Evolutionary conservation across 2,888 invertebrate species (phyloP).

Genomic region (Adelognathus sp.): DNA sequence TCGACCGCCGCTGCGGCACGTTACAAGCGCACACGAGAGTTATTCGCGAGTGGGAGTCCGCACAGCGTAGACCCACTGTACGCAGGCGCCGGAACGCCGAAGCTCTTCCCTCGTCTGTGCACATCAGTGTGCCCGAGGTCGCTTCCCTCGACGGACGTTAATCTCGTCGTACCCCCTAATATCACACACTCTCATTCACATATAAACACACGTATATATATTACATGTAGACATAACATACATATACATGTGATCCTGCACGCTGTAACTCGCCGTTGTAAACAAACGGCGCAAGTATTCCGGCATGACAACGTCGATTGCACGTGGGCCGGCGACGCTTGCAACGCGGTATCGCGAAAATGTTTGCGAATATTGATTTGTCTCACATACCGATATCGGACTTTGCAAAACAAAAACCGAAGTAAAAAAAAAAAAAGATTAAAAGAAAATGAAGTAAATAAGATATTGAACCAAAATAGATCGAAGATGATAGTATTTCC

Average conservation of each 20-base stretch:
- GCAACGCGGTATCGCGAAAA: not conserved
- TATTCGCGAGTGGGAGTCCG: constrained; percentile 42
- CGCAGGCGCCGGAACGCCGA: constrained; percentile 66
- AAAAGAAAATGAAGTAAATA: not conserved
- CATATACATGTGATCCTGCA: not conserved
- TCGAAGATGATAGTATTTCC: not conserved
- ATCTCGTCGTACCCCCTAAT: not conserved
- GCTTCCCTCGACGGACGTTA: constrained; percentile 70
- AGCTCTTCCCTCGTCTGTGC: constrained; percentile 48
- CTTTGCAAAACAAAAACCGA: not conserved
- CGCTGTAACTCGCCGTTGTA: not conserved
- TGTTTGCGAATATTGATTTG: not conserved
- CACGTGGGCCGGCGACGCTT: constrained; percentile 23
- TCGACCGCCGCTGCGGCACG: constrained; percentile 14
- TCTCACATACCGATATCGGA: not conserved
- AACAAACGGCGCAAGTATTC: not conserved
- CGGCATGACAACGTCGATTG: constrained; percentile 16
- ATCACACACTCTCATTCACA: not conserved
- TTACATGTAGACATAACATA: not conserved
- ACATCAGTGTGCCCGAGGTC: constrained; percentile 70
- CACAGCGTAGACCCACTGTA: constrained; percentile 32
- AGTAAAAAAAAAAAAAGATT: not conserved
- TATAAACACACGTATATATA: constrained; percentile 23
- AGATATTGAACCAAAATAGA: not conserved
- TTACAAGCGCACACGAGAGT: constrained; percentile 24